These are phyloP conservation scores for Oscheius sp. DNA, from an alignment of 1,140 invertebrate genomes.

Conservation along the genomic window DNA sequence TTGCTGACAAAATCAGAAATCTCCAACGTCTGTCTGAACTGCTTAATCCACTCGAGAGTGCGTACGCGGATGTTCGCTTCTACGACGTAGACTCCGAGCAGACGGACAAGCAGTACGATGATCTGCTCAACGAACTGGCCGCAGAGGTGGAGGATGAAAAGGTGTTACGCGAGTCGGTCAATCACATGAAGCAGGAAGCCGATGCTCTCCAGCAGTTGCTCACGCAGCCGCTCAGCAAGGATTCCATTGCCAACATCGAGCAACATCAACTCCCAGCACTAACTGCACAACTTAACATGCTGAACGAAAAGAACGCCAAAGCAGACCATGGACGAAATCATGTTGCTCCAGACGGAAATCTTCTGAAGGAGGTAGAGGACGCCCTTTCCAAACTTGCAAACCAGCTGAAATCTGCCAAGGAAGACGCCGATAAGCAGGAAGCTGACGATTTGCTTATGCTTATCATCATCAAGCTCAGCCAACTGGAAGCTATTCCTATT, in stretches of 20 bases:
- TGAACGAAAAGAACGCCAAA: conserved; percentile 13
- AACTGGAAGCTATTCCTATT: conserved; percentile 15
- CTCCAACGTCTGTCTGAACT: conserved; percentile 36
- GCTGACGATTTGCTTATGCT: conserved; percentile 18
- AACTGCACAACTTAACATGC: conserved; percentile 11
- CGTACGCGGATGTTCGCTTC: conserved; percentile 41
- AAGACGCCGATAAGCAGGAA: conserved; percentile 19
- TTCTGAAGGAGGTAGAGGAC: conserved; percentile 14
- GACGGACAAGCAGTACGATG: conserved; percentile 36
- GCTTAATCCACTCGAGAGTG: conserved; percentile 38
- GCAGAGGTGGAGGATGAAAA: conserved; percentile 34
- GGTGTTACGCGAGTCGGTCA: conserved; percentile 15
- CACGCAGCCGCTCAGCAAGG: background rate
- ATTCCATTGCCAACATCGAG: conserved; percentile 9
- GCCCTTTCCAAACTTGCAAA: conserved; percentile 7
- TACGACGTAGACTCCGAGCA: conserved; percentile 42
- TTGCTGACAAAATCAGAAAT: conserved; percentile 17
- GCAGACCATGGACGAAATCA: conserved; percentile 15
- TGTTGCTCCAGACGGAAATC: conserved; percentile 4
- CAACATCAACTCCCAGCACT: conserved; percentile 25
- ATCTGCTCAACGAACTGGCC: conserved; percentile 13
- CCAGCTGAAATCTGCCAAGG: conserved; percentile 19
- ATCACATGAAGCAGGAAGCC: conserved; percentile 30
- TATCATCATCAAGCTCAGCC: conserved; percentile 3
- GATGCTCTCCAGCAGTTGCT: conserved; percentile 3